These are phyloP conservation scores for Fundulus diaphanus DNA, from an alignment of 2,797 vertebrate species.

Conservation along the genomic window DNA sequence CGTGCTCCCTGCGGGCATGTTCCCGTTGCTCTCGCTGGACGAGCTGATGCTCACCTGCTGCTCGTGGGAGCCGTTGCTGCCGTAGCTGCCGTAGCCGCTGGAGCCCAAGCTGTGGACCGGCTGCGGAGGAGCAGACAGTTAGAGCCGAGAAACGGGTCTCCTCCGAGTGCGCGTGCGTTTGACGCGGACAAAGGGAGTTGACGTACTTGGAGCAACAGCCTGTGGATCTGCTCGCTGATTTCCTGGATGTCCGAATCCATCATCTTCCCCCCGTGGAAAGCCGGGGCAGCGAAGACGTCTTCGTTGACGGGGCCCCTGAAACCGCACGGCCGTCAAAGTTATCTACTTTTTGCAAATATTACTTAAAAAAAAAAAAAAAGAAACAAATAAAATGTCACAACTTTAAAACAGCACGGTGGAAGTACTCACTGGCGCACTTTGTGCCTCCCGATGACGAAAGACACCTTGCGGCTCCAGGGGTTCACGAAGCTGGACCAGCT, in stretches of 20 bases:
- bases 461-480: conserved; percentile 97
- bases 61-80: conserved; percentile 88
- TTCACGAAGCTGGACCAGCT: conserved; percentile 99
- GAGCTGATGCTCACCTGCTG: conserved; percentile 90
- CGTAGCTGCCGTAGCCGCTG: conserved; percentile 93
- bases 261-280: conserved; percentile 84
- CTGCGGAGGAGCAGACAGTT: conserved; percentile 66
- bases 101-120: conserved; percentile 93
- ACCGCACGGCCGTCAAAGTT: conserved; percentile 14
- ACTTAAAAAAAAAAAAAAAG: background rate
- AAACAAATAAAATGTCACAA: no score
- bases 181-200: background rate
- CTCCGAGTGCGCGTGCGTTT: no score
- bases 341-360: conserved; percentile 5
- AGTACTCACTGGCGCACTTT: conserved; percentile 95
- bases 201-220: conserved; percentile 90
- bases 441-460: conserved; percentile 96
- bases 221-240: conserved; percentile 94
- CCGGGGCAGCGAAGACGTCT: conserved; percentile 89
- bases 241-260: conserved; percentile 89
- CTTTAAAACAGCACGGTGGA: background rate
- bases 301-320: conserved; percentile 95
- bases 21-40: conserved; percentile 90
- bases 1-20: conserved; percentile 54
- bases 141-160: background rate